A percentile compares a stretch with the other conserved stretches of the same genome.
These are phyloP conservation scores for Orchesella flavescens DNA, from an alignment of 2,888 invertebrate genomes.

Conservation along the genomic window DNA sequence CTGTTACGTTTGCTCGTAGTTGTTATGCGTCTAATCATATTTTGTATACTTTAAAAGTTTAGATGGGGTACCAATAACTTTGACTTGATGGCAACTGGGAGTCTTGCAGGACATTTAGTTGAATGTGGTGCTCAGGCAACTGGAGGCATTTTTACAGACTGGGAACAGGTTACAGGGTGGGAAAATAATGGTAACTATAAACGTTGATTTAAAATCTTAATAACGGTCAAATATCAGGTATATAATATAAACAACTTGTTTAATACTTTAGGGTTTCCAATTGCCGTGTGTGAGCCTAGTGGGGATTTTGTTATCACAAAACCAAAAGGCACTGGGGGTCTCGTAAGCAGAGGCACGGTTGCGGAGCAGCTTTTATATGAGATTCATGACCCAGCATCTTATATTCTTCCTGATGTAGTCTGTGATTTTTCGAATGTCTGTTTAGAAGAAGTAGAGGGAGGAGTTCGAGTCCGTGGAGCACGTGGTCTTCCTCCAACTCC, in stretches of 20 bases:
- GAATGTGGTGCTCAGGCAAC: constrained; percentile 77
- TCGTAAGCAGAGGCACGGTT: constrained; percentile 75
- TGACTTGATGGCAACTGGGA: constrained; percentile 75
- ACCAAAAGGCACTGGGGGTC: constrained; percentile 75
- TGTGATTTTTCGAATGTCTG: constrained; percentile 76
- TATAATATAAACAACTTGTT: not conserved
- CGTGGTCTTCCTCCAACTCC: constrained; percentile 75
- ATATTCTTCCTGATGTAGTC: constrained; percentile 76
- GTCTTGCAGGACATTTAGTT: constrained; percentile 76
- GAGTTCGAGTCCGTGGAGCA: constrained; percentile 75
- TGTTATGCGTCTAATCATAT: not conserved
- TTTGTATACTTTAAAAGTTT: constrained; percentile 72
- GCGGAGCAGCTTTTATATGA: constrained; percentile 76
- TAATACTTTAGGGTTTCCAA: constrained; percentile 74
- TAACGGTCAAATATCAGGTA: no score
- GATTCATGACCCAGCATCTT: constrained; percentile 75
- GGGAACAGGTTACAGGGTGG: constrained; percentile 75
- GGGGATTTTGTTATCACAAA: constrained; percentile 75
- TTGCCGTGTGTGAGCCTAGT: constrained; percentile 75
- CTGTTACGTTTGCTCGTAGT: no score
- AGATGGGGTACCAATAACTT: constrained; percentile 75
- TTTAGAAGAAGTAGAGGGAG: constrained; percentile 69
- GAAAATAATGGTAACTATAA: constrained; percentile 72
- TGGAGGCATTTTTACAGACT: constrained; percentile 77
- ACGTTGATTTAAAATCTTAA: not conserved